These are phyloP conservation scores for Drosophila algonquin DNA, from an alignment of 2,888 invertebrate genomes.

Conservation along the genomic window DNA sequence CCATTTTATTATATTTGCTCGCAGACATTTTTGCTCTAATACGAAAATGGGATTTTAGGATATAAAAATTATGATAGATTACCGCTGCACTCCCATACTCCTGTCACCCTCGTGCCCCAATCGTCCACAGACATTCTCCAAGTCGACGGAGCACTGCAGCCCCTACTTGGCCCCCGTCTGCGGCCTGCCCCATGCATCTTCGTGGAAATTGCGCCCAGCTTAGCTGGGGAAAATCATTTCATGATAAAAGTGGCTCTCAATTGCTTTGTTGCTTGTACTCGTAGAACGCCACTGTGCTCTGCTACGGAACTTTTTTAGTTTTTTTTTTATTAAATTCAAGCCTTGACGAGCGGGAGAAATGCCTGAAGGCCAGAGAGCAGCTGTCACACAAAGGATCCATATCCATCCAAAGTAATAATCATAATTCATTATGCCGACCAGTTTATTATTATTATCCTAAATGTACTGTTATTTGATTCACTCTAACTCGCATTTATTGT, in stretches of 20 bases:
- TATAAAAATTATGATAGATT: conserved; percentile 83
- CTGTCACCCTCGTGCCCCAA: conserved; percentile 4
- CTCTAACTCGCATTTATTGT: background rate
- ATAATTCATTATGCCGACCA: conserved; percentile 40
- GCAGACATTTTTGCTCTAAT: conserved; percentile 81
- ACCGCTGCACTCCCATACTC: conserved; percentile 64
- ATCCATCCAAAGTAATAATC: conserved; percentile 53
- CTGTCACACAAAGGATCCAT: conserved; percentile 37
- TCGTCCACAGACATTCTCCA: conserved; percentile 22
- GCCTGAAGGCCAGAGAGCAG: conserved; percentile 15
- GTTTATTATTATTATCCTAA: conserved; percentile 39
- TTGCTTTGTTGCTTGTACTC: conserved; percentile 69
- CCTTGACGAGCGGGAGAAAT: conserved; percentile 23
- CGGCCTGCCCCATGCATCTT: conserved; percentile 33
- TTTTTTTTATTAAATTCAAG: conserved; percentile 66
- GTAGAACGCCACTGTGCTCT: conserved; percentile 41
- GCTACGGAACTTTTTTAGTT: conserved; percentile 2
- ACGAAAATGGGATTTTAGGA: conserved; percentile 82
- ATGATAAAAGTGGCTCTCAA: conserved; percentile 76
- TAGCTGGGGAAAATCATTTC: conserved; percentile 70
- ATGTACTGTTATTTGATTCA: conserved; percentile 19
- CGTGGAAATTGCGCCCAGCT: conserved; percentile 66
- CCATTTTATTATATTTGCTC: conserved; percentile 80
- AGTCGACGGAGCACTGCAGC: conserved; percentile 50
- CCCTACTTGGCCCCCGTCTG: conserved; percentile 20